Base-by-base conservation (phyloP, 2,888 invertebrate species). In the Mesorhabditis belari region DNA sequence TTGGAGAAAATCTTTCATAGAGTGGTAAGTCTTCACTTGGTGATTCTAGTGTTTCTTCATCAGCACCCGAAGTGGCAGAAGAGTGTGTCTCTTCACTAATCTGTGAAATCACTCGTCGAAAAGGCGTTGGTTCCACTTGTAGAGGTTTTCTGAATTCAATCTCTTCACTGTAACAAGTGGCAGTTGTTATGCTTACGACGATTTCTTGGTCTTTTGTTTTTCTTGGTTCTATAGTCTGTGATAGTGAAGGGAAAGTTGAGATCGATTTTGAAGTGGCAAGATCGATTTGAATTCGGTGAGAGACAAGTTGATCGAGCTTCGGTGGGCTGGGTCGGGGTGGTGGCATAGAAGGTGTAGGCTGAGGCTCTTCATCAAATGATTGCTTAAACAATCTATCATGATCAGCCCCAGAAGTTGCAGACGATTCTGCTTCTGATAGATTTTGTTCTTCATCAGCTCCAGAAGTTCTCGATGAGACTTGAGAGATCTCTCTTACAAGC, bases 361-460 rank as follows among this genome's bases (percentile, higher is more conserved):
- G 12, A n/a, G 44, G 12, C 44, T 35, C 44, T n/a, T 35, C 44
- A 17, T 35, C 44, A 35, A 35, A 35, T 9, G 12, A 35, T 58
- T 52, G 24, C 27, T 24, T 17, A 9, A 9, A 23, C 44, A 35
- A 35, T 35, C 6, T 17, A 6, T 35, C 35, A 12, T 35, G 9
- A 35, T 35, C 35, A 17, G 35, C 35, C 9, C 6, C 35, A 12
- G 35, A 35, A 17, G 35, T 35, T 12, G 35, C 35, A 12, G 35
- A 35, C 35, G 35, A 35, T 17, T 35, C 35, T 17, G 12, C 44
- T 35, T n/a, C n/a, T n/a, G n/a, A n/a, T n/a, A n/a, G n/a, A n/a
- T n/a, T n/a, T n/a, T n/a, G 21, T 17, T 56, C 21, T 60, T 53
- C 62, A 17, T 61, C 61, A 9, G 63, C 61, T 62, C 49, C 52